These are phyloP conservation scores for Nymphalis io DNA, from an alignment of 1,140 invertebrate genomes.

Conservation along the genomic window DNA sequence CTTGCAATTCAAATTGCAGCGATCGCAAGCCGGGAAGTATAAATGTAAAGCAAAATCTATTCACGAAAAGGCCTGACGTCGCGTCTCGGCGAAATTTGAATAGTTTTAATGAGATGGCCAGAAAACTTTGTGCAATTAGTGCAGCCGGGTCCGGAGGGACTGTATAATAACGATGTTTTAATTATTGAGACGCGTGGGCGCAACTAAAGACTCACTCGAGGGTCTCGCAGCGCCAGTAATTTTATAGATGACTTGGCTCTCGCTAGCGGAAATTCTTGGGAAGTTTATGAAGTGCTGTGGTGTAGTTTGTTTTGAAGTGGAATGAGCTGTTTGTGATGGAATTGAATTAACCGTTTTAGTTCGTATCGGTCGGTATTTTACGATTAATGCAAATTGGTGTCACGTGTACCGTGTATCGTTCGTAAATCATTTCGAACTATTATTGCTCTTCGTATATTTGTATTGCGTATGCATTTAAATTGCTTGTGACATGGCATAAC, in stretches of 20 bases:
- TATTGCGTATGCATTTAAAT: background rate
- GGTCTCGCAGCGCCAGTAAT: conserved; percentile 17
- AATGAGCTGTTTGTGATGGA: conserved; percentile 6
- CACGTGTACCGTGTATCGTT: background rate
- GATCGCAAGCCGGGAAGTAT: conserved; percentile 5
- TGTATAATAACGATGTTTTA: conserved; percentile 43
- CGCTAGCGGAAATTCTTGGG: background rate
- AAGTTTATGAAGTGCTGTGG: conserved; percentile 20
- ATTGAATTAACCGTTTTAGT: conserved; percentile 5
- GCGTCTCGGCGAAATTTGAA: conserved; percentile 43
- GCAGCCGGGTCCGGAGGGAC: conserved; percentile 31
- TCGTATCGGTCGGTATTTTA: background rate
- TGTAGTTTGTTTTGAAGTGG: conserved; percentile 6
- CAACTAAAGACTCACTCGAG: conserved; percentile 36
- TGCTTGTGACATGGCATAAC: background rate
- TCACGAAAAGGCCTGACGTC: conserved; percentile 33
- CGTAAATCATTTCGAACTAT: conserved; percentile 1
- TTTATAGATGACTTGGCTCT: conserved; percentile 21
- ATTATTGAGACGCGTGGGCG: conserved; percentile 41
- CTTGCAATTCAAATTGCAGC: conserved; percentile 6
- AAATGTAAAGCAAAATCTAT: conserved; percentile 33
- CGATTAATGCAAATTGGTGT: background rate
- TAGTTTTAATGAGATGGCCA: conserved; percentile 54
- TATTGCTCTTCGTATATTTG: conserved; percentile 1
- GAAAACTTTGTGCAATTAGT: conserved; percentile 54